Base-by-base conservation (phyloP, 2,113 vertebrate species). In the Paratilapia polleni region DNA sequence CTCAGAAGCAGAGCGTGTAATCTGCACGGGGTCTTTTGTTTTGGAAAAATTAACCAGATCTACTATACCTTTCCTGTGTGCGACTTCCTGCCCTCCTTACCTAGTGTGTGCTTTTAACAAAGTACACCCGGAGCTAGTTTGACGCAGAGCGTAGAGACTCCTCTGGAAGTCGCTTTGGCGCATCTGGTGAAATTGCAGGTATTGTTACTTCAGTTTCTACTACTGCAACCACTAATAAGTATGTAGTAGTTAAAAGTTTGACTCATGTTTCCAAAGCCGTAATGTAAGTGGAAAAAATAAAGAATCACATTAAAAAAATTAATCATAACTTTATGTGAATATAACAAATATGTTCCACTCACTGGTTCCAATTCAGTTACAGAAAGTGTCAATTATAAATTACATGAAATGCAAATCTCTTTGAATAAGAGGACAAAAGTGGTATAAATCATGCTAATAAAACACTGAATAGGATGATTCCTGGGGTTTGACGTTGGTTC, bases 401-500 rank as follows among this genome's bases (percentile, higher is more conserved):
- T 28, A 47, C 5, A 31, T 63, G 61, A 47, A 70, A 31, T 73
- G 38, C 19, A 64, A 54, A 64, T 75, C 8, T 64, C 34, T 59
- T 20, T 41, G 36, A 78, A 34, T 60, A 4, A 54, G 28, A 82
- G 5, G 8, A 31, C 9, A 81, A 12, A 79, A 61, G 57, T 74
- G 59, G 52, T 61, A 31, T 52, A 31, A 76, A 47, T 31, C 8
- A 19, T 64, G 1, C 38, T 77, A 20, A 58, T 76, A 84, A 61
- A 78, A 31, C 1, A 34, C 28, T 31, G 28, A 70, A 80, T 34
- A 57, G 74, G 70, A 68, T 47, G 28, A 73, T 43, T 86, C 61
- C 73, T 76, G 70, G 70, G 80, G 41, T 66, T n/a, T 56, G 68
- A 78, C 49, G n/a, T 10, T 28, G 13, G 17, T 73, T 85, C 84